phyloP scores from a whole-genome alignment of 2,113 vertebrate genomes.

The Artemisiospiza belli region DNA sequence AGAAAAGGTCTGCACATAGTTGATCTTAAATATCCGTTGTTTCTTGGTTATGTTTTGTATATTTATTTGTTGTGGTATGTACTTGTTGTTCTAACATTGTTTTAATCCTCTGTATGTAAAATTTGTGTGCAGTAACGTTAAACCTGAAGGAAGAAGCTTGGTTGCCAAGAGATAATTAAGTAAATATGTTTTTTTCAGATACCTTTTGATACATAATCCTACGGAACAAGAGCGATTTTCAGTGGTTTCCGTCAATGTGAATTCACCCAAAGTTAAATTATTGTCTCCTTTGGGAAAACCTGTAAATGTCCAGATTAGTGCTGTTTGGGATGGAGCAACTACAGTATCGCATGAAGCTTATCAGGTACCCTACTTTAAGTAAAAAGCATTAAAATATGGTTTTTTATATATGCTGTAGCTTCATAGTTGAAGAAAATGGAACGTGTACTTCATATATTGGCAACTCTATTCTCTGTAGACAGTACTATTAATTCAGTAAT shows the following conservation, averaged over 20 bases:
- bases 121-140: background rate
- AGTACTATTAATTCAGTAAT: background rate
- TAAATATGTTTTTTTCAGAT: constrained; percentile 74
- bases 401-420: background rate
- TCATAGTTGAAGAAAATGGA: background rate
- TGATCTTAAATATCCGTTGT: constrained; percentile 12
- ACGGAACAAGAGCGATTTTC: constrained; percentile 81
- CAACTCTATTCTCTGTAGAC: background rate
- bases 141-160: background rate
- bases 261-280: constrained; percentile 75
- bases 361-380: constrained; percentile 76
- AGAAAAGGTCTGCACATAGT: background rate
- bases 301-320: constrained; percentile 81
- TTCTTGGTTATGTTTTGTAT: constrained; percentile 22
- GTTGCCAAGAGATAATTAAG: constrained; percentile 4
- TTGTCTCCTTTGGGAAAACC: constrained; percentile 73
- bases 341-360: constrained; percentile 76
- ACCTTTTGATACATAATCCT: constrained; percentile 85
- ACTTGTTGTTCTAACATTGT: constrained; percentile 6
- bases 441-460: background rate
- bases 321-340: constrained; percentile 81
- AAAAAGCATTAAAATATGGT: background rate
- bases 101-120: constrained; percentile 16
- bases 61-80: constrained; percentile 40
- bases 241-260: constrained; percentile 79